Base-by-base conservation (phyloP, 2,113 vertebrate species). In the Microtus richardsoni region DNA sequence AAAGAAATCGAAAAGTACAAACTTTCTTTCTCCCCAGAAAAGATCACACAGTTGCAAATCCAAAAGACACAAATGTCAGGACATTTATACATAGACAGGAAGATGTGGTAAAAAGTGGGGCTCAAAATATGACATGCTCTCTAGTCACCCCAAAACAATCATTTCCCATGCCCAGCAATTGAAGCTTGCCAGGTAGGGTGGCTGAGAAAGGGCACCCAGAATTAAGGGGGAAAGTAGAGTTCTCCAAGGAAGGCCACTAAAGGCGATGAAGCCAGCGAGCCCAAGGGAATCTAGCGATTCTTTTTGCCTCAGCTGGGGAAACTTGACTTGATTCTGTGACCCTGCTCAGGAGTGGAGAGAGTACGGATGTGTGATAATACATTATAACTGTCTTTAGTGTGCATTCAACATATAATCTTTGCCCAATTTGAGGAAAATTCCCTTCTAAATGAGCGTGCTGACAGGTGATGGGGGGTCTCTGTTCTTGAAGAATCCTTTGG, bases 401-500 rank as follows among this genome's bases (percentile, higher is more conserved):
- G 39, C 66, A 52, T 39, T 11, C 49, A 75, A 84, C 92, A 58
- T 44, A 49, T 28, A 64, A 85, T 70, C 75, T 44, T 77, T 79
- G 87, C 44, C 24, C 33, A 33, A 82, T 64, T 88, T 74, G 64
- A 0, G 49, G 64, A 30, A 96, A 93, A 90, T 83, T 93, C 8
- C 87, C 91, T 88, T 60, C 49, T 78, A 90, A 97, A 88, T 93
- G 80, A 93, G 77, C 84, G 74, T 4, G 70, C 87, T 88, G 80
- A 13, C 70, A 62, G 79, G 73, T 52, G 52, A 52, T 93, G 88
- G 58, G 68, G 71, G 52, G 80, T 85, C 68, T 91, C 83, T 85
- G 73, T 78, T 89, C 68, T 70, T 33, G 64, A 92, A 47, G 39
- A 36, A 64, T 66, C 74, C 85, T 0, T 21, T 64, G 70, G 49